Conservation (phyloP, 2,113 vertebrate species). For the Rhynchomys soricoides region DNA sequence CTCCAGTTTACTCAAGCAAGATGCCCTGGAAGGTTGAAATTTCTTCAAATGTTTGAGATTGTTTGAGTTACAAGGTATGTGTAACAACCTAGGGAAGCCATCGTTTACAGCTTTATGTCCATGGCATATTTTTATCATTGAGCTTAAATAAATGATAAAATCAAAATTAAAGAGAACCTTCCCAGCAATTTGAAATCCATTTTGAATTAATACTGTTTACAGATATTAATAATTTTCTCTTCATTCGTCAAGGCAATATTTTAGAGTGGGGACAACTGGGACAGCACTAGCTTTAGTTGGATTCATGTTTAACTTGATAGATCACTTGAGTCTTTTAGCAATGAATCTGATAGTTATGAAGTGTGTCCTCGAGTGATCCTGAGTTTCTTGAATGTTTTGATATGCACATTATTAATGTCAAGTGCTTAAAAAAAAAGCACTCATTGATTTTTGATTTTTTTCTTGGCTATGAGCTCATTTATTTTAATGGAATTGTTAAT, state of each 20-base stretch:
- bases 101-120: background rate
- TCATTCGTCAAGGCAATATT: background rate
- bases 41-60: background rate
- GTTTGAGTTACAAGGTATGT: background rate
- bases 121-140: background rate
- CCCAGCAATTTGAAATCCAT: background rate
- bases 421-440: slow-evolving; percentile 70
- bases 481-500: slow-evolving; percentile 81
- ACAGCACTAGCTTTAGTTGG: background rate
- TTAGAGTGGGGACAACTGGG: background rate
- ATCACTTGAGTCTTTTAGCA: background rate
- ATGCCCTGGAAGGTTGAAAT: background rate
- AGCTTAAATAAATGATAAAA: slow-evolving; percentile 31
- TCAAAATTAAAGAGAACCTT: slow-evolving; percentile 26
- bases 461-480: slow-evolving; percentile 61
- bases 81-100: background rate
- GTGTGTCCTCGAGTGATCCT: background rate
- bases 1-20: background rate
- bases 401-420: slow-evolving; percentile 54
- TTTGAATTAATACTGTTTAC: background rate
- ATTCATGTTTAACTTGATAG: slow-evolving; percentile 13
- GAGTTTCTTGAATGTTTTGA: slow-evolving; percentile 5
- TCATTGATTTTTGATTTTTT: slow-evolving; percentile 73
- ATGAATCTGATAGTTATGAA: background rate
- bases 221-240: background rate